phyloP scores from a whole-genome alignment of 2,888 invertebrate genomes.

The Isotomurus palustris region DNA sequence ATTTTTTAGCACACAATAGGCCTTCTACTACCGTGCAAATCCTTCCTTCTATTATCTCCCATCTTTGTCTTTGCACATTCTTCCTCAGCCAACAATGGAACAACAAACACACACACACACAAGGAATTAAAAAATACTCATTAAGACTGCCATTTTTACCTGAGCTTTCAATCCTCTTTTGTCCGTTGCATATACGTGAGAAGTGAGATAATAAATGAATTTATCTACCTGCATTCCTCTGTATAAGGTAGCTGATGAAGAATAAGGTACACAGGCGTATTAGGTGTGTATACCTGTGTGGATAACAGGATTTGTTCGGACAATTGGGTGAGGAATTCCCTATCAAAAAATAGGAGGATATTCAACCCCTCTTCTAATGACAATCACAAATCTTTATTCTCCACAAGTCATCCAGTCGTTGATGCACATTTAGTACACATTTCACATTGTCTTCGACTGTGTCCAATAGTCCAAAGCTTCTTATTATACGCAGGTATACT shows the following conservation, averaged over 20 bases:
- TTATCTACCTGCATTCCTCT: no score
- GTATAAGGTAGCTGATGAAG: no score
- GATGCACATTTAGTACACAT: slow-evolving; percentile 12
- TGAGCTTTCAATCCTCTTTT: no score
- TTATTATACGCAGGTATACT: no score
- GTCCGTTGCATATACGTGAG: no score
- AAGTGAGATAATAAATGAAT: no score
- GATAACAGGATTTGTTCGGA: slow-evolving; percentile 6
- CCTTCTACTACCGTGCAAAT: neutral
- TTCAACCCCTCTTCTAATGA: slow-evolving; percentile 14
- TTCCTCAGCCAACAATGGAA: neutral
- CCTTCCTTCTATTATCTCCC: no score
- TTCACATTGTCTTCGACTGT: slow-evolving; percentile 6
- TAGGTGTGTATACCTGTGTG: slow-evolving; percentile 1
- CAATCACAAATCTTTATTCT: slow-evolving; percentile 7
- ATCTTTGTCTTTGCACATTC: no score
- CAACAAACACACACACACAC: neutral
- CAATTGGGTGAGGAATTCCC: slow-evolving; percentile 1
- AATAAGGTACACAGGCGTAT: neutral
- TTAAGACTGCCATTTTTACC: no score
- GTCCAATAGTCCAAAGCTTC: no score
- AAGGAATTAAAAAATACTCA: neutral
- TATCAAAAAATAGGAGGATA: slow-evolving; percentile 6
- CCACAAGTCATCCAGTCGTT: slow-evolving; percentile 2
- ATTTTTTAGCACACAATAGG: neutral